Evolutionary conservation across 1,140 invertebrate genomes (phyloP).

Genomic region (Drosophila arizonae): DNA sequence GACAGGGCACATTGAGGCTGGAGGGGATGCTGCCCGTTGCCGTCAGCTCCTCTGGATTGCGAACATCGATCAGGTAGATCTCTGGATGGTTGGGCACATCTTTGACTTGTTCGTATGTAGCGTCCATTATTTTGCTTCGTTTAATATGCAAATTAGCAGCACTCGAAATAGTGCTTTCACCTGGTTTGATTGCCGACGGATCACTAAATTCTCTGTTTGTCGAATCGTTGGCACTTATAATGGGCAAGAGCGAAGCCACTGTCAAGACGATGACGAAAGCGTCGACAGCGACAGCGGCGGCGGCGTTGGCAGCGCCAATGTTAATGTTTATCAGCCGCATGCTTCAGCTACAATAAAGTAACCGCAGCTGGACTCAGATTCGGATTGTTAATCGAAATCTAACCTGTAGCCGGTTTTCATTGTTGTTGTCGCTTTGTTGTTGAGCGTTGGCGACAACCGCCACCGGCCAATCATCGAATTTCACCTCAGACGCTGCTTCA

Average conservation of each 20-base stretch:
- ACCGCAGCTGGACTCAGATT: constrained; percentile 39
- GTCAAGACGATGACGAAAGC: constrained; percentile 17
- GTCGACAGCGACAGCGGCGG: constrained; percentile 12
- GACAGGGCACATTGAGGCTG: constrained; percentile 89
- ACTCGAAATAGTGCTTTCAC: constrained; percentile 29
- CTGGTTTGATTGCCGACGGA: constrained; percentile 25
- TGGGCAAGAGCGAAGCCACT: constrained; percentile 14
- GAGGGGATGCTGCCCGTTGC: constrained; percentile 87
- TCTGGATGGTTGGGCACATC: constrained; percentile 82
- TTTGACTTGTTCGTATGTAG: constrained; percentile 84
- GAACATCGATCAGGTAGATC: constrained; percentile 87
- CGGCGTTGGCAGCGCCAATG: constrained; percentile 8
- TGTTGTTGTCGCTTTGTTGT: constrained; percentile 41
- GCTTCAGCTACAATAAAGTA: constrained; percentile 22
- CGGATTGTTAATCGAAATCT: constrained; percentile 31
- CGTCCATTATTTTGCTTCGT: constrained; percentile 66
- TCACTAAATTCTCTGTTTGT: constrained; percentile 47
- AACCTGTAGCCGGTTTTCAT: constrained; percentile 26
- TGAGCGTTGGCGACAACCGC: constrained; percentile 32
- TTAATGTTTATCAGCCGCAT: constrained; percentile 29
- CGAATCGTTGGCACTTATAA: constrained; percentile 54
- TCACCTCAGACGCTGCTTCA: constrained; percentile 20
- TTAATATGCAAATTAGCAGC: background rate
- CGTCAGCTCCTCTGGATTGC: constrained; percentile 86
- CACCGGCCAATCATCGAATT: constrained; percentile 38